phyloP scores from a whole-genome alignment of 2,113 vertebrate genomes.

The Colossoma macropomum region DNA sequence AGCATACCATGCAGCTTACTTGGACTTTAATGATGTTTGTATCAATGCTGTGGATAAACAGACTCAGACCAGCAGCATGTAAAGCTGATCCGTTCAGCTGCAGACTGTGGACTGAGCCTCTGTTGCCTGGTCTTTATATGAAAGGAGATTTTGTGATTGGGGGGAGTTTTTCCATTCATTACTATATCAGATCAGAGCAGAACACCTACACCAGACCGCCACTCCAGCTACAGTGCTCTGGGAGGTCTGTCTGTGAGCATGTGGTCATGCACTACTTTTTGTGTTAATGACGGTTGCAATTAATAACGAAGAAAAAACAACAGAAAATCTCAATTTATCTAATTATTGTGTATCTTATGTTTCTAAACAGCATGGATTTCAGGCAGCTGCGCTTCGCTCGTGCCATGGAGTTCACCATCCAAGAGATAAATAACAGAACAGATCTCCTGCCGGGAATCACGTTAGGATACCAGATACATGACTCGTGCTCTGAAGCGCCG shows the following conservation, averaged over 20 bases:
- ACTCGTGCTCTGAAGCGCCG: neutral
- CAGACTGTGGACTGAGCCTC: constrained; percentile 56
- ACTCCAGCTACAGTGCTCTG: constrained; percentile 61
- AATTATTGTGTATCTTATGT: no score
- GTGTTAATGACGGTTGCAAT: no score
- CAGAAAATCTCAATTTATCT: no score
- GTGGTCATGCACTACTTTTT: no score
- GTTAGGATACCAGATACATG: neutral
- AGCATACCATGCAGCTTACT: neutral
- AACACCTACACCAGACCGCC: constrained; percentile 67
- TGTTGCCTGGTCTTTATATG: constrained; percentile 60
- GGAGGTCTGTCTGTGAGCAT: constrained; percentile 63
- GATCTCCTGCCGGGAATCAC: neutral
- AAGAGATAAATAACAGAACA: no score
- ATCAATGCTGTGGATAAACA: constrained; percentile 28
- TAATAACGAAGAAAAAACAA: no score
- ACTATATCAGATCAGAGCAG: constrained; percentile 52
- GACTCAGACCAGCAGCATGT: neutral
- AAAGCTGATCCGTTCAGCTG: constrained; percentile 53
- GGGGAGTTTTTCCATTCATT: constrained; percentile 70
- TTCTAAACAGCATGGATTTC: no score
- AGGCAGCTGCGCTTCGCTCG: no score
- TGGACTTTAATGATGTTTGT: neutral
- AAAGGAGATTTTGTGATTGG: constrained; percentile 72
- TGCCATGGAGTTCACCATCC: no score